Conservation (phyloP, 2,113 vertebrate species). For the Protobothrops mucrosquamatus region DNA sequence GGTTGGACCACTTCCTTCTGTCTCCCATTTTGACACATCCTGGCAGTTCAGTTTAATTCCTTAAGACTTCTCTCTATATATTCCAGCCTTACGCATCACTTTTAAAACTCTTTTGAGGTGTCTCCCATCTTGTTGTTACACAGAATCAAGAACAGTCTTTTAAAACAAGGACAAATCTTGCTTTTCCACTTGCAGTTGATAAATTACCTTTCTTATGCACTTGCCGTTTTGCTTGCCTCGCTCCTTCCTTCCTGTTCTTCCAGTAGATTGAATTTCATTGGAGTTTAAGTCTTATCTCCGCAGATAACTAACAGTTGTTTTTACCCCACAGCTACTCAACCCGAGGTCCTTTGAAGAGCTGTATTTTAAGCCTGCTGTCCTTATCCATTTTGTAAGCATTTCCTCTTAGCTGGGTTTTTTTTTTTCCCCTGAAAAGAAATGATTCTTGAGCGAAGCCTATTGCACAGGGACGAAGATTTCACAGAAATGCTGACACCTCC, state of each 20-base stretch:
- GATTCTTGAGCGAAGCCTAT: background rate
- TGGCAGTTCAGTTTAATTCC: background rate
- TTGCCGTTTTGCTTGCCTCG: fast-evolving
- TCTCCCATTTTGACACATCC: background rate
- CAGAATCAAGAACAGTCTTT: background rate
- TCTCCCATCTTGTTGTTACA: background rate
- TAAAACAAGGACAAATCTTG: background rate
- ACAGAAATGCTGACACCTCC: background rate
- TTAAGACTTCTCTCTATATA: slow-evolving; percentile 2
- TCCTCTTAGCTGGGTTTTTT: background rate
- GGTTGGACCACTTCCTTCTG: background rate
- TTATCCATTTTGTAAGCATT: background rate
- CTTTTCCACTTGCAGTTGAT: background rate
- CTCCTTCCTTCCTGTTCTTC: background rate
- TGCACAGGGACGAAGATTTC: background rate
- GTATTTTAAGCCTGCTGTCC: background rate
- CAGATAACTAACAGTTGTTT: background rate
- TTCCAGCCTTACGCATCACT: background rate
- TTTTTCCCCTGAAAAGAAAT: background rate
- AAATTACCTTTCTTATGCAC: background rate
- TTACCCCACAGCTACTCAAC: background rate
- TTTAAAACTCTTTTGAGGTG: background rate
- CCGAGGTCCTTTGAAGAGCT: background rate
- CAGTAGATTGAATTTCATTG: background rate
- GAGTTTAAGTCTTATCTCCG: background rate